Evolutionary conservation across 2,888 invertebrate species (phyloP).

Genomic region (Watsonalla cultraria): DNA sequence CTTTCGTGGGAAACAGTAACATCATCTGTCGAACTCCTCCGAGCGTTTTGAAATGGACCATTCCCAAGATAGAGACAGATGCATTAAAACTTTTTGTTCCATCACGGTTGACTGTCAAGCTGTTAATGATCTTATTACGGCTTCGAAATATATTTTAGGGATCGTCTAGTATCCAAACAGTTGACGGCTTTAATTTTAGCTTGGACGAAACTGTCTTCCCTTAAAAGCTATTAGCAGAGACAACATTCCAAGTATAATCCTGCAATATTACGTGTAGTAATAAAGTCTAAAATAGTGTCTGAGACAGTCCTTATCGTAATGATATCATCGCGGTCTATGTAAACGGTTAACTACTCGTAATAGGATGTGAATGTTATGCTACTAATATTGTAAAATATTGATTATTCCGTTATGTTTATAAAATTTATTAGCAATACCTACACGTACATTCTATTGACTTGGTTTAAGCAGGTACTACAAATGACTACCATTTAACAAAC

Average conservation of each 20-base stretch:
- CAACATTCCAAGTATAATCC: slow-evolving; percentile 28
- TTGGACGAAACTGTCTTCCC: slow-evolving; percentile 29
- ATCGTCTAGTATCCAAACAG: slow-evolving; percentile 26
- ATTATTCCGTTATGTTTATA: too few species aligned
- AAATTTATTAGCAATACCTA: too few species aligned
- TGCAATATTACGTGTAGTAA: slow-evolving; percentile 18
- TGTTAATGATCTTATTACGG: slow-evolving; percentile 38
- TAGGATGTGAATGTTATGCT: too few species aligned
- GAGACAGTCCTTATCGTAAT: slow-evolving; percentile 8
- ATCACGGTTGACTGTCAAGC: slow-evolving; percentile 38
- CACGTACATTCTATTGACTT: too few species aligned
- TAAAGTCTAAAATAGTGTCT: slow-evolving; percentile 12
- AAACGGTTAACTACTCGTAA: neutral
- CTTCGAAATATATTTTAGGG: slow-evolving; percentile 34
- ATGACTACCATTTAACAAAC: too few species aligned
- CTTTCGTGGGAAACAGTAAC: slow-evolving; percentile 59
- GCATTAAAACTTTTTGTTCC: slow-evolving; percentile 24
- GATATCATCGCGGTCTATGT: neutral
- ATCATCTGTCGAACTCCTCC: slow-evolving; percentile 35
- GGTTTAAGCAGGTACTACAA: too few species aligned
- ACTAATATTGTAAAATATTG: too few species aligned
- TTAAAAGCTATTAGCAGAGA: slow-evolving; percentile 37
- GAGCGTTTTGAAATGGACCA: slow-evolving; percentile 28
- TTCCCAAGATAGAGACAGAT: slow-evolving; percentile 23
- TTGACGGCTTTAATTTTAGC: slow-evolving; percentile 29